Percentiles rank a stretch among this genome's conserved stretches.
Evolutionary conservation across 2,888 invertebrate species (phyloP).

Genomic region (Ennomos quercinarius): DNA sequence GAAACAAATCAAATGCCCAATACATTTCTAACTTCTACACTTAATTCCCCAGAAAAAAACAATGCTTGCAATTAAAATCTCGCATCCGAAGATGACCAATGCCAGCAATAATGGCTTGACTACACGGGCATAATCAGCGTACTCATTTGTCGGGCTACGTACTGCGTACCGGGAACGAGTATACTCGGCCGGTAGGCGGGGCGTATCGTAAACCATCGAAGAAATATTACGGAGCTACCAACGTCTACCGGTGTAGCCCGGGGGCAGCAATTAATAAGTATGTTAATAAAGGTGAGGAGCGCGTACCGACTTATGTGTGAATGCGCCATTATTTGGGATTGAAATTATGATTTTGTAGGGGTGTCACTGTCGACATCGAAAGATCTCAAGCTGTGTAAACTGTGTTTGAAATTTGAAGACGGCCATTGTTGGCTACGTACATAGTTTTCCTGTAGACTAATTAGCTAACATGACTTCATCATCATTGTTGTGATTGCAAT

Average conservation of each 20-base stretch:
- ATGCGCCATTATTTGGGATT: conserved; percentile 46
- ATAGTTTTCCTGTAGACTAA: too few species aligned
- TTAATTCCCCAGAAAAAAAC: conserved; percentile 4
- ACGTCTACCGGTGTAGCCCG: conserved; percentile 74
- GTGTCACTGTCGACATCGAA: neutral
- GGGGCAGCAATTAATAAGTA: conserved; percentile 80
- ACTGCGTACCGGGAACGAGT: conserved; percentile 41
- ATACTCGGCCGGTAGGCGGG: conserved; percentile 64
- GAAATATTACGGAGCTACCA: conserved; percentile 80
- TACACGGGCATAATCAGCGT: conserved; percentile 73
- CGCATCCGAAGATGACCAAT: conserved; percentile 33
- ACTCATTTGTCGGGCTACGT: conserved; percentile 70
- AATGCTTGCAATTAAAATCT: conserved; percentile 30
- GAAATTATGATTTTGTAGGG: conserved; percentile 21
- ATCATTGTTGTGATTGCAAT: too few species aligned
- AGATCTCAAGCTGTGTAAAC: too few species aligned
- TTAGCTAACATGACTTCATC: too few species aligned
- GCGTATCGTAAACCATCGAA: conserved; percentile 72
- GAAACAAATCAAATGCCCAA: too few species aligned
- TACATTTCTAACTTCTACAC: too few species aligned
- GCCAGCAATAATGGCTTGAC: conserved; percentile 50
- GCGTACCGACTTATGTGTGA: conserved; percentile 53
- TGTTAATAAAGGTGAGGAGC: conserved; percentile 66
- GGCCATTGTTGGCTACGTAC: too few species aligned
- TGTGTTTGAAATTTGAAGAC: too few species aligned